A percentile compares a stretch with the other conserved stretches of the same genome.
phyloP scores from a whole-genome alignment of 2,888 invertebrate genomes.

The Slavum lentiscoides region DNA sequence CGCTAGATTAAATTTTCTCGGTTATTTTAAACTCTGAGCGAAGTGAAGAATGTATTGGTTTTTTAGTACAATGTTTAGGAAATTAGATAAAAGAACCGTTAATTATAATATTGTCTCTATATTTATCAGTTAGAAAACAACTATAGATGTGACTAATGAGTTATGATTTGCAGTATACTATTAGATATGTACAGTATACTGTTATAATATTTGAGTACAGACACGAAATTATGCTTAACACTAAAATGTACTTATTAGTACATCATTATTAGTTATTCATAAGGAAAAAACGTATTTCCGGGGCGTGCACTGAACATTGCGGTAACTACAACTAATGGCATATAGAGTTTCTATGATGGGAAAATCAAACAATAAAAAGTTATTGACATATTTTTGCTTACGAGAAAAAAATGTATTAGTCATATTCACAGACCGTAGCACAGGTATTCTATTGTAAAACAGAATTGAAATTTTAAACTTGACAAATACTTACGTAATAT shows the following conservation, averaged over 20 bases:
- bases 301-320: not conserved
- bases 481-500: too few species aligned
- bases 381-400: not conserved
- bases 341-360: not conserved
- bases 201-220: not conserved
- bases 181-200: not conserved
- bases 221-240: not conserved
- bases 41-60: too few species aligned
- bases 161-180: not conserved
- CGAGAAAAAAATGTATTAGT: too few species aligned
- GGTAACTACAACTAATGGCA: not conserved
- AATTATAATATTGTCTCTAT: too few species aligned
- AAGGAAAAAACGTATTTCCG: not conserved
- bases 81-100: too few species aligned
- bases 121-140: too few species aligned
- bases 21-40: too few species aligned
- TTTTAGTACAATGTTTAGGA: too few species aligned
- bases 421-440: too few species aligned
- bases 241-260: not conserved
- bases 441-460: too few species aligned
- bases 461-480: too few species aligned
- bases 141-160: not conserved
- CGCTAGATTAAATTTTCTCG: too few species aligned
- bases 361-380: not conserved
- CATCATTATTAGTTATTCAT: not conserved